A percentile compares a stretch with the other conserved stretches of the same genome.
phyloP scores from a whole-genome alignment of 2,888 invertebrate genomes.

The Hetaerina titia region DNA sequence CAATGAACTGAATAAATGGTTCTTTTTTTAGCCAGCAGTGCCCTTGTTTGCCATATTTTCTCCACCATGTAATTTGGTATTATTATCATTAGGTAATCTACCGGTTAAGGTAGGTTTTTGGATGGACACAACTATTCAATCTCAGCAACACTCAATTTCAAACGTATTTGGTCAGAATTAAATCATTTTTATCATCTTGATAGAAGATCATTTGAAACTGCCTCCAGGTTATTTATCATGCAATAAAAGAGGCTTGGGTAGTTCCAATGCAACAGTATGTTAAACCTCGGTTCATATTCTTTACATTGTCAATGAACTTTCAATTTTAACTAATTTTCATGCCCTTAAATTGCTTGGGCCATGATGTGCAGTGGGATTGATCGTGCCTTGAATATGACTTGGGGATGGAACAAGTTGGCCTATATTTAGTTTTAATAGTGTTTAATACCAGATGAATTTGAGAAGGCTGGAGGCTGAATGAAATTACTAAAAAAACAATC shows the following conservation, averaged over 20 bases:
- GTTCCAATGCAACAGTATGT: not conserved
- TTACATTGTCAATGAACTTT: not conserved
- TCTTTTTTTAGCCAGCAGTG: not conserved
- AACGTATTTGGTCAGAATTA: not conserved
- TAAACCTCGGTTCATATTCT: not conserved
- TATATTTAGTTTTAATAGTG: constrained; percentile 57
- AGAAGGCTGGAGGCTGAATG: constrained; percentile 12
- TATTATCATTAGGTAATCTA: too few relatives aligned
- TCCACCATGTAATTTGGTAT: not conserved
- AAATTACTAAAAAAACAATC: not conserved
- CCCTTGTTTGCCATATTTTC: not conserved
- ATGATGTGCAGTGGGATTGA: constrained; percentile 49
- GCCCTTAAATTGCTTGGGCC: constrained; percentile 47
- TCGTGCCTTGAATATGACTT: constrained; percentile 67
- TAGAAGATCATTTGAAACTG: not conserved
- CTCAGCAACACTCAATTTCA: not conserved
- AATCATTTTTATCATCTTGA: not conserved
- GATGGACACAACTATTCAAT: too few relatives aligned
- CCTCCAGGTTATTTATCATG: not conserved
- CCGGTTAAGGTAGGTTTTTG: too few relatives aligned
- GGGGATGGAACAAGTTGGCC: constrained; percentile 64
- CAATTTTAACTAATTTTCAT: not conserved
- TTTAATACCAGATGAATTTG: constrained; percentile 37
- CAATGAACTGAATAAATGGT: not conserved
- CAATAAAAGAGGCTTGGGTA: not conserved